Percentiles rank a stretch among this genome's conserved stretches.
Conservation (phyloP, 2,888 invertebrate species). For the Punctoribates punctum region DNA sequence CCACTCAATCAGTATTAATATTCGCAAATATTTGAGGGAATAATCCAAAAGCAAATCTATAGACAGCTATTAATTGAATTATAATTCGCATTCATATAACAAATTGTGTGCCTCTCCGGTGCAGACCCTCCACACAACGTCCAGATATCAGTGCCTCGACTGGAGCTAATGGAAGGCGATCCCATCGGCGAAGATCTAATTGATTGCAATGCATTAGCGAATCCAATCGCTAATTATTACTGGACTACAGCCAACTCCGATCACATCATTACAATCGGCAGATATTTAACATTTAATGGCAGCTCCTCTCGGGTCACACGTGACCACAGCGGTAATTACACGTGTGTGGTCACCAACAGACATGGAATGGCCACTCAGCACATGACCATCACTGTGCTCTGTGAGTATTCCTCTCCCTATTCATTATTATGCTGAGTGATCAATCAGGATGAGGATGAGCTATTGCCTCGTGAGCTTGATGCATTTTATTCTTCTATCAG, state of each 20-base stretch:
- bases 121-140: slow-evolving; percentile 80
- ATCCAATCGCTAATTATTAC: slow-evolving; percentile 63
- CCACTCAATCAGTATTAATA: too few species aligned
- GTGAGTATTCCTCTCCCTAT: slow-evolving; percentile 60
- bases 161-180: slow-evolving; percentile 53
- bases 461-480: too few species aligned
- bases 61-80: neutral
- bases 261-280: slow-evolving; percentile 34
- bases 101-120: neutral
- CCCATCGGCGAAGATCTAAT: slow-evolving; percentile 47
- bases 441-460: too few species aligned
- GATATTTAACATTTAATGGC: slow-evolving; percentile 30
- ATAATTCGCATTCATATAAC: neutral
- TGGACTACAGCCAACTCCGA: slow-evolving; percentile 58
- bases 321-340: slow-evolving; percentile 70
- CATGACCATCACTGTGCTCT: slow-evolving; percentile 73
- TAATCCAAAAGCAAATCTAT: neutral
- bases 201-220: slow-evolving; percentile 49
- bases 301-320: slow-evolving; percentile 61
- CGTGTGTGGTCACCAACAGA: slow-evolving; percentile 64
- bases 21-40: too few species aligned
- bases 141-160: slow-evolving; percentile 61
- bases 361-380: slow-evolving; percentile 70
- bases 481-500: too few species aligned
- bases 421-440: neutral